phyloP scores from a whole-genome alignment of 2,888 invertebrate genomes.

The Branchellion lobata region DNA sequence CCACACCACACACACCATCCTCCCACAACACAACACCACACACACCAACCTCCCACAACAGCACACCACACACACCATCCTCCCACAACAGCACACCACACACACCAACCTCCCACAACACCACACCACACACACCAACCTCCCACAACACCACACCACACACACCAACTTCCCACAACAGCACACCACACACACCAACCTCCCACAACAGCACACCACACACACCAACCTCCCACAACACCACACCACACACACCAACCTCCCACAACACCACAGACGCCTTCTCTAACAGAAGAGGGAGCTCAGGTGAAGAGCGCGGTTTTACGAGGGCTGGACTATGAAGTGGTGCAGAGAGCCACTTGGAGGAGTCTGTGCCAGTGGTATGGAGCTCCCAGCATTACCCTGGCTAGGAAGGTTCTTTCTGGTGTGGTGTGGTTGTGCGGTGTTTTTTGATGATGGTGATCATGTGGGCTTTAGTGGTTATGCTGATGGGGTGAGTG shows the following conservation, averaged over 20 bases:
- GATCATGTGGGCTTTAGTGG: neutral
- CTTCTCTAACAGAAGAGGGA: slow-evolving; percentile 82
- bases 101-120: no score
- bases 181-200: no score
- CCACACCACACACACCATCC: no score
- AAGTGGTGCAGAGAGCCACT: slow-evolving; percentile 79
- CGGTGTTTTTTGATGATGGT: neutral
- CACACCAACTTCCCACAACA: no score
- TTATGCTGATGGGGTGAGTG: neutral
- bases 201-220: neutral
- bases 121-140: no score
- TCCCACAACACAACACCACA: no score
- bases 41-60: no score
- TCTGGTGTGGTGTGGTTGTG: neutral
- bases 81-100: no score
- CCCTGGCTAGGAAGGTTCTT: slow-evolving; percentile 74
- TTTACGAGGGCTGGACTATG: slow-evolving; percentile 79
- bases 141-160: no score
- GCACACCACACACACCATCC: no score
- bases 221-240: no score
- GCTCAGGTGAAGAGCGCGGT: slow-evolving; percentile 76
- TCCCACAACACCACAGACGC: slow-evolving; percentile 51
- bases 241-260: neutral
- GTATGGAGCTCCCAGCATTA: slow-evolving; percentile 75
- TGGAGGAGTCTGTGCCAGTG: slow-evolving; percentile 81